phyloP scores from a whole-genome alignment of 2,113 vertebrate species.

The Gallinago jamesoni region DNA sequence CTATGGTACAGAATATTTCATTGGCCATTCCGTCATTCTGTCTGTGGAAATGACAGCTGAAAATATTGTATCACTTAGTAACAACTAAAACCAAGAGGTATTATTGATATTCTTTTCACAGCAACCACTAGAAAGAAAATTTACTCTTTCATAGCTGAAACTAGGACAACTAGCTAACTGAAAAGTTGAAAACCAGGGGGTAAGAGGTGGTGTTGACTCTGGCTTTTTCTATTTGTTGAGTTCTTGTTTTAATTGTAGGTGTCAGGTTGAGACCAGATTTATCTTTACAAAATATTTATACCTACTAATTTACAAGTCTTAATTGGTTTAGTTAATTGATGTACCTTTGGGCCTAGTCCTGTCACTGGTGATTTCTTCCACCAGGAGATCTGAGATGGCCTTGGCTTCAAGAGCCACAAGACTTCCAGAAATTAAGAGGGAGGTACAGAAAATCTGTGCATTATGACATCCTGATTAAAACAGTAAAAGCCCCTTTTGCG shows the following conservation, averaged over 20 bases:
- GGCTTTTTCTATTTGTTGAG: neutral
- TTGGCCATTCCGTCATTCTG: neutral
- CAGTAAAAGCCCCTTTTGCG: neutral
- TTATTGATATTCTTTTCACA: neutral
- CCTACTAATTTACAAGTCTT: neutral
- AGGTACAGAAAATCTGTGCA: neutral
- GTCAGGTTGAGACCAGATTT: neutral
- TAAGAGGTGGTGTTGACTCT: neutral
- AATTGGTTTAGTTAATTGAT: neutral
- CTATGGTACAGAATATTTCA: neutral
- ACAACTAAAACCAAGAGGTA: neutral
- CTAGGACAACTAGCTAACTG: neutral
- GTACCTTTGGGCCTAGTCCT: neutral
- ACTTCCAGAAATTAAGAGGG: neutral
- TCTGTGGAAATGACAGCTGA: neutral
- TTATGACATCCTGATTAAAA: neutral
- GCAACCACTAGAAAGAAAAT: neutral
- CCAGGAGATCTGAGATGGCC: neutral
- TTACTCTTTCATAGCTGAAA: neutral
- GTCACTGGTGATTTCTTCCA: neutral
- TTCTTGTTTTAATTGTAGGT: neutral
- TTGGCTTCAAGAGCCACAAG: neutral
- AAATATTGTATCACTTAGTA: neutral
- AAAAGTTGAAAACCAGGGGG: neutral
- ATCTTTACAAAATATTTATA: neutral